These are phyloP conservation scores for Hypomesus transpacificus DNA, from an alignment of 2,113 vertebrate species.

Conservation along the genomic window DNA sequence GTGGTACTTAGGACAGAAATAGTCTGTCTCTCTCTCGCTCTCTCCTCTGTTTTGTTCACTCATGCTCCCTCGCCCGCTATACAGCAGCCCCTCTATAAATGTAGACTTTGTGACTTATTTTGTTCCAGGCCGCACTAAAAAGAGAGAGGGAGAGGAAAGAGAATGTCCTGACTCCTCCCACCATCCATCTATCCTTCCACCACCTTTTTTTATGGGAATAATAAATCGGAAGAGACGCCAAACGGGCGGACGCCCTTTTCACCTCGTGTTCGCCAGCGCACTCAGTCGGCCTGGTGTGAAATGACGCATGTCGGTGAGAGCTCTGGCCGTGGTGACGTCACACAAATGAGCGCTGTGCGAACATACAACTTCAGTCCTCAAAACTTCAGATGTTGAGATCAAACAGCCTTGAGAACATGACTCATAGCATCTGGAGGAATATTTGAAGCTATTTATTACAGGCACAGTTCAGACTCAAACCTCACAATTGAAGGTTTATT, in stretches of 20 bases:
- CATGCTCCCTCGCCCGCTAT: slow-evolving; percentile 17
- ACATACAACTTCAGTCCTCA: no score
- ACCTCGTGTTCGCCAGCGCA: slow-evolving; percentile 18
- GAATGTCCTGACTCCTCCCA: no score
- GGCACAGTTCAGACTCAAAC: no score
- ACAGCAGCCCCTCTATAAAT: slow-evolving; percentile 46
- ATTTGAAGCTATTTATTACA: no score
- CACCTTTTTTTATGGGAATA: slow-evolving; percentile 53
- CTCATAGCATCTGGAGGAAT: no score
- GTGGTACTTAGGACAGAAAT: slow-evolving; percentile 33
- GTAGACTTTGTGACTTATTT: slow-evolving; percentile 46
- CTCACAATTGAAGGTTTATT: no score
- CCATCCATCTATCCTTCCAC: slow-evolving; percentile 1
- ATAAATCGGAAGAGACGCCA: slow-evolving; percentile 53
- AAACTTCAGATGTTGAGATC: no score
- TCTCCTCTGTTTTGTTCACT: no score
- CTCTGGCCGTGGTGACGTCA: slow-evolving; percentile 18
- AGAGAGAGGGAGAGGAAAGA: no score
- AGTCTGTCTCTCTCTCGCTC: neutral
- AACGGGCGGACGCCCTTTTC: slow-evolving; percentile 51
- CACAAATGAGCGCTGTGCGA: neutral
- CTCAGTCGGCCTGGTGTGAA: slow-evolving; percentile 36
- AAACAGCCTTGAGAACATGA: no score
- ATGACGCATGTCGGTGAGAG: slow-evolving; percentile 34
- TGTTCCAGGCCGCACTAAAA: slow-evolving; percentile 46